Base-by-base conservation (phyloP, 2,888 invertebrate genomes). In the Phalera bucephala region DNA sequence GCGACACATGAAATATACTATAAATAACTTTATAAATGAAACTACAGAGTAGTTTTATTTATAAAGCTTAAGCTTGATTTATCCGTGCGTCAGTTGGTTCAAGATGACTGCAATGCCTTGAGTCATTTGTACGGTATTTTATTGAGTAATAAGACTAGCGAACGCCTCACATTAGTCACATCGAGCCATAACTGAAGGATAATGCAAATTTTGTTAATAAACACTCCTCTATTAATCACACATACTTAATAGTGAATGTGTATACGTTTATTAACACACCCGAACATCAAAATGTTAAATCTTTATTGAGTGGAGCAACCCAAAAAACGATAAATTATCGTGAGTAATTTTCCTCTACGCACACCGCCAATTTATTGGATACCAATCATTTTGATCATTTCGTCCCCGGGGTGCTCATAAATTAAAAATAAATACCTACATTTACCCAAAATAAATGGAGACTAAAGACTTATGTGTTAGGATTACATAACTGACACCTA, bases 261-360 rank as follows among this genome's bases (percentile, higher is more conserved):
- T n/a, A n/a, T n/a, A n/a, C n/a, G n/a, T n/a, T n/a, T n/a, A n/a
- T 21, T 21, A 21, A 22, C 22, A n/a, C 3, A 22, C 22, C 21
- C n/a, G 25, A 8, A 14, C 34, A 34, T 12, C 17, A 13, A 20
- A 37, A 25, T 31, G 26, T 36, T 21, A 30, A 38, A 32, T 29
- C 19, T 34, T 31, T 31, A 33, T 36, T 26, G 27, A 32, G 29
- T 33, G 29, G 13, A 15, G 33, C 39, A 35, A 33, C 21, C 20
- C 37, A 37, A 35, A 43, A 35, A 33, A 39, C 46, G 39, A 46
- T 50, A 50, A 50, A 46, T 53, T 53, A 46, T 40, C 30, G 33
- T 35, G 49, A 42, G 36, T 42, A 45, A 45, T 52, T 49, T 45
- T 52, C 31, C 41, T 52, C 42, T 42, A 49, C 38, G 38, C 45